Evolutionary conservation across 1,140 invertebrate genomes (phyloP), one percentile per base, ranked within the genome.

Genomic region (Drosophila arizonae): DNA sequence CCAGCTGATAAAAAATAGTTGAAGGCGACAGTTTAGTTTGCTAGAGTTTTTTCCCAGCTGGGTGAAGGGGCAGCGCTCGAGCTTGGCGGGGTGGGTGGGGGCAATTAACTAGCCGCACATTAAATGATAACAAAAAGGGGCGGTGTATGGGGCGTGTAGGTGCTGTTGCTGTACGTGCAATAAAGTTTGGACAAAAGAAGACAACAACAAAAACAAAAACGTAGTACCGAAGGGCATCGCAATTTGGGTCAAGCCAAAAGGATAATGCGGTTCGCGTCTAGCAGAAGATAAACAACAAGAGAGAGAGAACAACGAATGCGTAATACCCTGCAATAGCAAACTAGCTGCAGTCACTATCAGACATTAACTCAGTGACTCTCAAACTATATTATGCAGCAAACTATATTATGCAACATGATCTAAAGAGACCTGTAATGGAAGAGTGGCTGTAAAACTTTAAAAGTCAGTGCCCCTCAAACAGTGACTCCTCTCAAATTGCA

Each of bases 201-300:
- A 65, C 65, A 61, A 39, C 46, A 50, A 72, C n/a, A 77, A 68
- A 43, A 55, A 57, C 46, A 50, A 72, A 15, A 77, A 68, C 46
- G 52, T 54, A 56, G 56, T 51, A 62, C 43, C 45, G 33, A 60
- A 30, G 72, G 63, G 66, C 78, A 77, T 62, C 77, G 65, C 66
- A 73, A 86, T 86, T 87, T 81, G 70, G 81, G 82, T 86, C 81
- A 86, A 86, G 76, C 78, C 78, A 70, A 81, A 70, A 73, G 73
- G 72, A 87, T 86, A 79, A 79, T 87, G 72, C 69, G 72, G 66
- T 76, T 81, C 66, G 69, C 72, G 78, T 72, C 72, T 78, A 76
- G 46, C 39, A 62, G 52, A 58, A 51, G 41, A 39, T 46, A 33
- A 17, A 2, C 24, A 24, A 66, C 9, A 68, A 9, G 43, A 10